These are phyloP conservation scores for Gadopsis bispinosus DNA, from an alignment of 2,797 vertebrate genomes.

Conservation along the genomic window DNA sequence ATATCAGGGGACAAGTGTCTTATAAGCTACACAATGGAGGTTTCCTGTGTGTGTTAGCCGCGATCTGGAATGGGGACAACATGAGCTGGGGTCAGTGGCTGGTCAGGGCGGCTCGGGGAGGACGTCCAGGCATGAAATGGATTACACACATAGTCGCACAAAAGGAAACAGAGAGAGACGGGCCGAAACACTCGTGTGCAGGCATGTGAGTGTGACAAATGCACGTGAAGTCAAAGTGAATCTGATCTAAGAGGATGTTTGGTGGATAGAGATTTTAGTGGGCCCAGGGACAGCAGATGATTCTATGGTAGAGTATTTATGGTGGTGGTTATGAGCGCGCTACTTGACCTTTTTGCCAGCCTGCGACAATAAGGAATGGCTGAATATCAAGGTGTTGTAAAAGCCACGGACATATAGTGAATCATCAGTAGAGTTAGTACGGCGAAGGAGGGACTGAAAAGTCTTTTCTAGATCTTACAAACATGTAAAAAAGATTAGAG, in stretches of 20 bases:
- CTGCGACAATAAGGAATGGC: constrained; percentile 39
- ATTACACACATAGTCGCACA: constrained; percentile 59
- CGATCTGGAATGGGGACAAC: constrained; percentile 41
- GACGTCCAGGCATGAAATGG: constrained; percentile 64
- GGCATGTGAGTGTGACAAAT: constrained; percentile 51
- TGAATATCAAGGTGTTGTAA: constrained; percentile 33
- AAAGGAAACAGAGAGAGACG: constrained; percentile 48
- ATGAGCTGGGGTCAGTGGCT: constrained; percentile 52
- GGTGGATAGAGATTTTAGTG: constrained; percentile 8
- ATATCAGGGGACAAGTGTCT: constrained; percentile 24
- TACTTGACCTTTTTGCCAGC: constrained; percentile 48
- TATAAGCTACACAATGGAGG: constrained; percentile 13
- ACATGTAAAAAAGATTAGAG: constrained; percentile 1
- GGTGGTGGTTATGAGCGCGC: constrained; percentile 34
- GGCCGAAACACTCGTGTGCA: constrained; percentile 22
- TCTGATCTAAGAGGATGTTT: constrained; percentile 49
- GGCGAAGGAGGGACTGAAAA: constrained; percentile 7
- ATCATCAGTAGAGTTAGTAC: constrained; percentile 57
- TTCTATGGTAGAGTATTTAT: neutral
- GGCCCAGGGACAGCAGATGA: constrained; percentile 17
- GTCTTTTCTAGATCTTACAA: constrained; percentile 26
- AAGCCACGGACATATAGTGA: constrained; percentile 24
- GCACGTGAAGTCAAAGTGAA: constrained; percentile 37
- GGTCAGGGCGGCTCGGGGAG: constrained; percentile 53
- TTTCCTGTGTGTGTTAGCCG: constrained; percentile 10